Base-by-base conservation (phyloP, 2,888 invertebrate genomes). In the Cataglyphis livida region DNA sequence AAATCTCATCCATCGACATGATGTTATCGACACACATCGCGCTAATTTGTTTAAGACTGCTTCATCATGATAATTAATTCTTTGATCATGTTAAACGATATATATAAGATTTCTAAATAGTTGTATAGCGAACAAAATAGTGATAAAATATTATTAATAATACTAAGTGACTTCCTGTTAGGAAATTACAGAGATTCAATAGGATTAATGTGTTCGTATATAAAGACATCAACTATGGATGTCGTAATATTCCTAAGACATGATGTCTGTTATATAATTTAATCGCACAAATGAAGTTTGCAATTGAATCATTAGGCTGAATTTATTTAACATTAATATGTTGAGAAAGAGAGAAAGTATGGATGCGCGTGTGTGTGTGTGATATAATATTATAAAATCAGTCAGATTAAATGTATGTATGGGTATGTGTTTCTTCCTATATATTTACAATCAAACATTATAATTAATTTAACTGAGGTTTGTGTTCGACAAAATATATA, bases 21-120 rank as follows among this genome's bases (percentile, higher is more conserved):
- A 86, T 76, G 82, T 82, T 84, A 86, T 83, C 62, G 73, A 74
- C 68, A 79, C 35, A 76, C 86, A 84, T 90, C 87, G 90, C 91
- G 90, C 90, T 89, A 88, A 91, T 88, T 92, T 92, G 87, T 90
- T 90, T 92, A 93, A 93, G 93, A 93, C 93, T 93, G 93, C 91
- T 90, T 91, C 89, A 84, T 89, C 73, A 84, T 54, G 35, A 85
- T 85, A 57, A 81, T 88, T 88, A 85, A 65, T 87, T 84, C 12
- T 85, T 74, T 15, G 32, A 85, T 57, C 68, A 83, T 28, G 25
- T 82, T 84, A 57, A 65, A 70, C 18, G 71, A 41, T 83, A 81
- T 74, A 54, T 54, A 84, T 81, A 81, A 83, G 81, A 65, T 68
- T 85, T 85, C 71, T 75, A 76, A 83, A 81, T 66, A 85, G 59